A percentile compares a stretch with the other conserved stretches of the same genome.
Evolutionary conservation across 1,140 invertebrate species (phyloP).

Genomic region (Drosophila equinoxialis): DNA sequence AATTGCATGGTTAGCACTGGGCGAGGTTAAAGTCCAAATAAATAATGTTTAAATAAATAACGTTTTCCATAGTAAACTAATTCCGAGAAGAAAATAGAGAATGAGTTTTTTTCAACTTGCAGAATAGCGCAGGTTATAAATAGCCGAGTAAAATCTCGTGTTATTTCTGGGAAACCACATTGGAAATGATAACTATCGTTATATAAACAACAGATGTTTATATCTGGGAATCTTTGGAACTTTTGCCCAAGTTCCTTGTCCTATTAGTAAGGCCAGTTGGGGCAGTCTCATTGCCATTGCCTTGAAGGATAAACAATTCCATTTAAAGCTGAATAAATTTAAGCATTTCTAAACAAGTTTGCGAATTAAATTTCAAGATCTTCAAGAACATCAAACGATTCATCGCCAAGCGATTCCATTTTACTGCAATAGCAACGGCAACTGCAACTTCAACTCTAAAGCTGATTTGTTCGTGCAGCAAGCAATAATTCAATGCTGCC

Average conservation of each 20-base stretch:
- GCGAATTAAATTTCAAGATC: slow-evolving; percentile 6
- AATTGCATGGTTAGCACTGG: neutral
- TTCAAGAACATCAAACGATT: neutral
- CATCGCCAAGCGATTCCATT: neutral
- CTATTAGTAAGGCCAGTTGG: no score
- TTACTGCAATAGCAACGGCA: slow-evolving; percentile 15
- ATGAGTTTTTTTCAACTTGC: neutral
- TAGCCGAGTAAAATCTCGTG: neutral
- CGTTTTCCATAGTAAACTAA: neutral
- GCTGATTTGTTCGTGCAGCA: slow-evolving; percentile 75
- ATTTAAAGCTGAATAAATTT: neutral
- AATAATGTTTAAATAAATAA: neutral
- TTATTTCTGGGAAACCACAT: neutral
- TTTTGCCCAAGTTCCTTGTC: no score
- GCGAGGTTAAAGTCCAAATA: neutral
- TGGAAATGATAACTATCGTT: neutral
- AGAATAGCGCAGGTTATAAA: neutral
- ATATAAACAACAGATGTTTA: slow-evolving; percentile 8
- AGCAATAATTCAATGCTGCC: slow-evolving; percentile 74
- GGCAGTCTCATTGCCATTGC: no score
- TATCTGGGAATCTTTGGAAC: neutral
- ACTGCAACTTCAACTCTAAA: slow-evolving; percentile 47
- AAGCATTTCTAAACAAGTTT: neutral
- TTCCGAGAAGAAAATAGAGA: neutral
- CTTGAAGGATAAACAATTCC: no score